Base-by-base conservation (phyloP, 1,140 invertebrate species). In the Pectinophora gossypiella region DNA sequence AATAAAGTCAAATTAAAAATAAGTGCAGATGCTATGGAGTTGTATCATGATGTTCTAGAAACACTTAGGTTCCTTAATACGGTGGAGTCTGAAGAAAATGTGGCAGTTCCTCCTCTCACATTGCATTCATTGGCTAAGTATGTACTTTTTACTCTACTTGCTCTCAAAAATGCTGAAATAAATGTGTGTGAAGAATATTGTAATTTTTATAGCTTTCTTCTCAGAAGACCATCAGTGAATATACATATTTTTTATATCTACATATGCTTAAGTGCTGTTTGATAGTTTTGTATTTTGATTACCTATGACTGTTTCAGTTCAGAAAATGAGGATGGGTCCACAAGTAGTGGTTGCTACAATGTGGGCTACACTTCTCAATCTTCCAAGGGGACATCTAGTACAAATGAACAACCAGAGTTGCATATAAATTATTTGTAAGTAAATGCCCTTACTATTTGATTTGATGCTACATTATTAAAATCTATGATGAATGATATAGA, bases 61-160 rank as follows among this genome's bases (percentile, higher is more conserved):
- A 82, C 67, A 43, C 56, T 87, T n/a, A 51, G 47, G 13, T 87
- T 85, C 47, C 43, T 87, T 18, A 74, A 76, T 21, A 76, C 76
- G 27, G 58, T 83, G 10, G 73, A 81, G 51, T 85, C 79, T 32
- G 66, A 72, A 36, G 64, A 64, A 18, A 72, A 82, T 72, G 18
- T 83, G 3, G 55, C 56, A 45, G 53, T 86, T 19, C 83, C 83
- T 15, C 57, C 55, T 36, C 61, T 86, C 4, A 51, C 59, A 44
- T 36, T 80, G 22, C 43, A 50, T 50, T 73, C 73, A 35, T 49
- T 61, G 2, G 59, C 58, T 54, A 73, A 76, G 83, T 75, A 56
- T 13, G 46, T 38, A 32, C 3, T n/a, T n/a, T n/a, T n/a, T n/a
- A n/a, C n/a, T n/a, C n/a, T n/a, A n/a, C n/a, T n/a, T n/a, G n/a